phyloP scores from a whole-genome alignment of 2,888 invertebrate species.

The Linnaemya tessellans region DNA sequence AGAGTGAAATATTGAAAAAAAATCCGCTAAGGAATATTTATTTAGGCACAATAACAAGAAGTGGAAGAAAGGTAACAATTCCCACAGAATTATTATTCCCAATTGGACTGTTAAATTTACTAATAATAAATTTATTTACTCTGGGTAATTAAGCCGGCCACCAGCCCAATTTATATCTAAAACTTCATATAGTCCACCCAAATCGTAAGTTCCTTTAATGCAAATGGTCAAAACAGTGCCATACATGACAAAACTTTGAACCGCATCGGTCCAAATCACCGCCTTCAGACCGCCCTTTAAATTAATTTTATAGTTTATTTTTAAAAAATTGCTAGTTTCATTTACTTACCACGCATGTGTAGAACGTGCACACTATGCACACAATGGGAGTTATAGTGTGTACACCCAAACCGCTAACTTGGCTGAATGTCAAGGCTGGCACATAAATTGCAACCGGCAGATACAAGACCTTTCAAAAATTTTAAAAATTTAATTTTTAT shows the following conservation, averaged over 20 bases:
- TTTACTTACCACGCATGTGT: slow-evolving; percentile 92
- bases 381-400: slow-evolving; percentile 92
- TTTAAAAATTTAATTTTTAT: not conserved
- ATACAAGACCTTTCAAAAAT: slow-evolving; percentile 78
- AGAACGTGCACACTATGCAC: slow-evolving; percentile 91
- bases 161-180: slow-evolving; percentile 87
- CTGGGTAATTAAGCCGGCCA: slow-evolving; percentile 88
- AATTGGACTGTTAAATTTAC: too few species aligned
- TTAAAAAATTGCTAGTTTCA: not conserved
- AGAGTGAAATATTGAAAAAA: too few species aligned
- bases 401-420: slow-evolving; percentile 88
- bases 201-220: slow-evolving; percentile 89
- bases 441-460: slow-evolving; percentile 86
- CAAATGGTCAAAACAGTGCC: slow-evolving; percentile 89
- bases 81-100: too few species aligned
- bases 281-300: slow-evolving; percentile 90
- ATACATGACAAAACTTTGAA: slow-evolving; percentile 90
- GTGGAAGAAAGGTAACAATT: too few species aligned
- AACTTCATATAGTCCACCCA: slow-evolving; percentile 88
- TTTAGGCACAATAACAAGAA: too few species aligned
- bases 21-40: too few species aligned
- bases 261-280: slow-evolving; percentile 92
- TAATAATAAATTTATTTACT: slow-evolving; percentile 84
- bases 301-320: not conserved
- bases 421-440: slow-evolving; percentile 89